A percentile compares a stretch with the other conserved stretches of the same genome.
Conservation (phyloP, 2,797 vertebrate genomes). For the Lerista edwardsae region DNA sequence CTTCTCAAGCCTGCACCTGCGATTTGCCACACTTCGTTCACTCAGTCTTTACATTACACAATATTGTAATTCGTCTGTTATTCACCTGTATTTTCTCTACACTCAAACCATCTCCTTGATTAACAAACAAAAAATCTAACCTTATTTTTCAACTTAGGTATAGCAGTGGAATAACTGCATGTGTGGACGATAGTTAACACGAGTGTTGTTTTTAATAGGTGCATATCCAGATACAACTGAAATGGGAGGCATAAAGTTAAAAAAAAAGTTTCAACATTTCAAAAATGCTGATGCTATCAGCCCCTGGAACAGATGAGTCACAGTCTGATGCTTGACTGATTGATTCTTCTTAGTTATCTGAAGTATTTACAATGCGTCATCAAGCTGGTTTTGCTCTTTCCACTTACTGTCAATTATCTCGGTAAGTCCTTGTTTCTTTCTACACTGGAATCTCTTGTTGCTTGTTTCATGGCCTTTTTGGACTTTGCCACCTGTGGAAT, state of each 20-base stretch:
- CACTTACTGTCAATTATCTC: neutral
- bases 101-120: too few relatives aligned
- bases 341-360: constrained; percentile 29
- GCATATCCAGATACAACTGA: neutral
- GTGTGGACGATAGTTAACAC: too few relatives aligned
- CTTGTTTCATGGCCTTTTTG: neutral
- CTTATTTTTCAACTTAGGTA: too few relatives aligned
- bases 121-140: too few relatives aligned
- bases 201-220: too few relatives aligned
- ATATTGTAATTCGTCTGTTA: too few relatives aligned
- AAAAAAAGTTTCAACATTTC: constrained; percentile 11
- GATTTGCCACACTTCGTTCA: too few relatives aligned
- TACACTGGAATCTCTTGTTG: neutral
- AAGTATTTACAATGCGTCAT: constrained; percentile 39
- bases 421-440: constrained; percentile 1
- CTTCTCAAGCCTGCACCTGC: too few relatives aligned
- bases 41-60: too few relatives aligned
- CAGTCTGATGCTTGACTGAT: constrained; percentile 15
- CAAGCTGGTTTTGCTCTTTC: constrained; percentile 22
- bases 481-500: neutral
- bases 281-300: constrained; percentile 26
- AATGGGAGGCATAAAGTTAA: neutral
- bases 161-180: too few relatives aligned
- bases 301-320: constrained; percentile 34
- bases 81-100: too few relatives aligned